phyloP scores from a whole-genome alignment of 2,888 invertebrate genomes.

The Pinctada fucata region DNA sequence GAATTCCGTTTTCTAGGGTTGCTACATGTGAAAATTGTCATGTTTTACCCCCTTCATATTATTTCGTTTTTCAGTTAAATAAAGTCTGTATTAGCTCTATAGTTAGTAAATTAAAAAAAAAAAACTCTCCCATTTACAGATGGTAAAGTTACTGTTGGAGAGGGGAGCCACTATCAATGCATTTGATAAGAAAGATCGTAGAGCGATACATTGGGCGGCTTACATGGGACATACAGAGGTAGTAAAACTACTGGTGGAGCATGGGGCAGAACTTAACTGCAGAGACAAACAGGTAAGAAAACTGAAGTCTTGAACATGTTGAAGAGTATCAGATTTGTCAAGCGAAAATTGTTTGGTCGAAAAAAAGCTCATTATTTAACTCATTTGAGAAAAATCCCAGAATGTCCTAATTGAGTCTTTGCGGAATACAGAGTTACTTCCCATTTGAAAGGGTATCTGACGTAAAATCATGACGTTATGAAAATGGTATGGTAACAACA shows the following conservation, averaged over 20 bases:
- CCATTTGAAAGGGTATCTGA: too few species aligned
- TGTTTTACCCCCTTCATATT: too few species aligned
- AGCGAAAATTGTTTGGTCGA: too few species aligned
- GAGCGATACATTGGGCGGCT: constrained; percentile 83
- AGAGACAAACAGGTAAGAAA: constrained; percentile 76
- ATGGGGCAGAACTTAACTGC: constrained; percentile 77
- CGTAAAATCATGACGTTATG: too few species aligned
- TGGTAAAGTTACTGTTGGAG: constrained; percentile 80
- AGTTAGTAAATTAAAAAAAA: not conserved
- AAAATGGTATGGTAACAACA: too few species aligned
- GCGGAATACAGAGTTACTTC: too few species aligned
- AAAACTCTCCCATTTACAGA: constrained; percentile 65
- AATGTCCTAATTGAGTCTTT: not conserved
- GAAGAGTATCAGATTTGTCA: not conserved
- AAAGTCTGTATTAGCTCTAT: too few species aligned
- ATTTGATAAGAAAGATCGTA: constrained; percentile 82
- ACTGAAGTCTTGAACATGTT: too few species aligned
- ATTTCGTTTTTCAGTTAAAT: too few species aligned
- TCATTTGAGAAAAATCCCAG: not conserved
- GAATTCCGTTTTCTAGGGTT: too few species aligned
- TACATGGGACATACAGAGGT: constrained; percentile 80
- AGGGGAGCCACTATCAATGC: constrained; percentile 81
- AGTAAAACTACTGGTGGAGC: constrained; percentile 70
- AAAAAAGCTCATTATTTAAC: too few species aligned
- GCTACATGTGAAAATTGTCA: too few species aligned